Base-by-base conservation (phyloP, 2,797 vertebrate species). In the Hyperoplus immaculatus region DNA sequence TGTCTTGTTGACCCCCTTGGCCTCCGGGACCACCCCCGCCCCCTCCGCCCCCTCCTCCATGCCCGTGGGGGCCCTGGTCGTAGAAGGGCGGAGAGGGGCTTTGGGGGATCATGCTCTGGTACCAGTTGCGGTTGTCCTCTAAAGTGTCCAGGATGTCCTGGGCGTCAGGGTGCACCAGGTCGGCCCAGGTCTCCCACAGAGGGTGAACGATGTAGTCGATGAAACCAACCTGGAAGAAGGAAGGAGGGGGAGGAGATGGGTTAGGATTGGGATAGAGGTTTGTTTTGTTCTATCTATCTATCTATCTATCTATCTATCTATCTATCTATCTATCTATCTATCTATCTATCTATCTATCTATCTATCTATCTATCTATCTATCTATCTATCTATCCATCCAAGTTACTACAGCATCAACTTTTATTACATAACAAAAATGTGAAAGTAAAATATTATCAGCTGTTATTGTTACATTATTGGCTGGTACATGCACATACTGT, bases 41-140 rank as follows among this genome's bases (percentile, higher is more conserved):
- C 29, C 29, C 29, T 21, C 21, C 21, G 3, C 29, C 29, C 29
- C 29, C 29, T 29, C 29, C 29, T 29, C 29, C 29, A 29, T 96
- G 97, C 77, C 96, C 97, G 83, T 98, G 97, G 50, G 95, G 94
- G 82, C 93, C 96, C 71, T 95, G 94, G 73, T 98, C 97, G 0
- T 98, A 98, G 87, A 98, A 96, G 0, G 98, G 97, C 12, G 98
- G 98, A 15, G 98, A 99, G 0, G 98, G 98, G 81, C 97, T 99
- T 92, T 98, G 98, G 60, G 98, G 98, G 82, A 99, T 99, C 98
- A 99, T 99, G 92, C 98, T 99, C 96, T 99, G 98, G 94, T 99
- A 99, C 98, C 98, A 99, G 96, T 99, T 99, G 92, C 98, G 96
- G 94, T 99, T 99, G 93, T 99, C 98, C 92, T 99, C 98, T 87